phyloP scores from a whole-genome alignment of 2,888 invertebrate species.

The Torymus texanus region DNA sequence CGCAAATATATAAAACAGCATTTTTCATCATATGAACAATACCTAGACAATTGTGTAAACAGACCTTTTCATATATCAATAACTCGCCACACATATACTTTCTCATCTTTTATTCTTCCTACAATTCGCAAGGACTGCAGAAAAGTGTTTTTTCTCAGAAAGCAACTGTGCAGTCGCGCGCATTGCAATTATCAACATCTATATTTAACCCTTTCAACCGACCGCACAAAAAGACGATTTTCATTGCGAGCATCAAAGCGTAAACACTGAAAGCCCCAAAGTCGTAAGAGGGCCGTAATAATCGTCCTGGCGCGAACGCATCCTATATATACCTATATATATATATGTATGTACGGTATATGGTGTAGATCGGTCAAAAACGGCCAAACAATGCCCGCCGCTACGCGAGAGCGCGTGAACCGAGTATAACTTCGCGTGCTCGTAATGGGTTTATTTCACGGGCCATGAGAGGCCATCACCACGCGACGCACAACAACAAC shows the following conservation, averaged over 20 bases:
- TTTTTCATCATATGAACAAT: too few relatives aligned
- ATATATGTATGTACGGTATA: background rate
- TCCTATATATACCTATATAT: too few relatives aligned
- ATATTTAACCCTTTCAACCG: constrained; percentile 6
- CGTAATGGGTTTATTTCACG: constrained; percentile 51
- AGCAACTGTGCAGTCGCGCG: too few relatives aligned
- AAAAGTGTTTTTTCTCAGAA: too few relatives aligned
- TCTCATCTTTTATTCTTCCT: too few relatives aligned
- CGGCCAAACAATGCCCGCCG: constrained; percentile 17
- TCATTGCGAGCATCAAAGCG: constrained; percentile 23
- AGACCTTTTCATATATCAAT: too few relatives aligned
- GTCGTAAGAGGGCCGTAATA: constrained; percentile 11
- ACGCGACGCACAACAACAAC: constrained; percentile 13
- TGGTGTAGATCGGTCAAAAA: constrained; percentile 37
- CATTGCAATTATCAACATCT: too few relatives aligned
- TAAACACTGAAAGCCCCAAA: constrained; percentile 14
- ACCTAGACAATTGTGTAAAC: too few relatives aligned
- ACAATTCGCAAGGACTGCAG: too few relatives aligned
- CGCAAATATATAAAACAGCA: too few relatives aligned
- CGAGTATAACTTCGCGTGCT: constrained; percentile 46
- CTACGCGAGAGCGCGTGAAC: background rate
- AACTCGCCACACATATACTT: too few relatives aligned
- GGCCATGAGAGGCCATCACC: background rate
- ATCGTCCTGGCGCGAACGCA: background rate
- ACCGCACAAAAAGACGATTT: background rate